Evolutionary conservation across 2,888 invertebrate genomes (phyloP).

Genomic region (Latrodectus hesperus): DNA sequence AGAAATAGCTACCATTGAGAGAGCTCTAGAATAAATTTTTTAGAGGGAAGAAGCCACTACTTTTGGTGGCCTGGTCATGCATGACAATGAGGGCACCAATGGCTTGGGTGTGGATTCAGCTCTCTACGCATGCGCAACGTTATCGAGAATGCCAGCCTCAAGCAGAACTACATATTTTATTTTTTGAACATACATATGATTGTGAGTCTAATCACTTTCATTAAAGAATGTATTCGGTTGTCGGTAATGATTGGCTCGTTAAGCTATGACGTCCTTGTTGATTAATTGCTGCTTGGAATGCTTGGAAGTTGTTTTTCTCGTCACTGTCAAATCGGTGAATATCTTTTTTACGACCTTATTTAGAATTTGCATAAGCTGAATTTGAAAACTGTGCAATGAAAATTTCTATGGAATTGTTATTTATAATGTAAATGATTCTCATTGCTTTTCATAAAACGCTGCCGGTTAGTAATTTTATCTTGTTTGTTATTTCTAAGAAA

Average conservation of each 20-base stretch:
- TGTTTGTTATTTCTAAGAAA: too few relatives aligned
- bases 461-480: too few relatives aligned
- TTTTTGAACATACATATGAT: conserved; percentile 1
- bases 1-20: conserved; percentile 52
- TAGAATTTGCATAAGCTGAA: too few relatives aligned
- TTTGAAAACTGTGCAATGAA: too few relatives aligned
- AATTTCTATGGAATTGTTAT: too few relatives aligned
- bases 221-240: conserved; percentile 26
- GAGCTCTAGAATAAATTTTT: conserved; percentile 34
- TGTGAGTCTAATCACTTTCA: conserved; percentile 43
- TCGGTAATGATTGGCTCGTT: background rate
- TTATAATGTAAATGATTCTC: too few relatives aligned
- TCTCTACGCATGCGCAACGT: conserved; percentile 38
- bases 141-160: conserved; percentile 13
- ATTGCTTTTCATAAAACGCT: too few relatives aligned
- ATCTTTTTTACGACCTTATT: too few relatives aligned
- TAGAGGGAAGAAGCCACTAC: background rate
- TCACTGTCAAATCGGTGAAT: too few relatives aligned
- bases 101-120: conserved; percentile 58
- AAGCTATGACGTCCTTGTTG: background rate
- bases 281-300: too few relatives aligned
- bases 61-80: conserved; percentile 39
- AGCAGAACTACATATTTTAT: conserved; percentile 24
- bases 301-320: too few relatives aligned
- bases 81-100: conserved; percentile 58